Percentiles rank a stretch among this genome's conserved stretches.
These are phyloP conservation scores for Ptilorrhoa leucosticta DNA, from an alignment of 2,113 vertebrate genomes.

Conservation along the genomic window DNA sequence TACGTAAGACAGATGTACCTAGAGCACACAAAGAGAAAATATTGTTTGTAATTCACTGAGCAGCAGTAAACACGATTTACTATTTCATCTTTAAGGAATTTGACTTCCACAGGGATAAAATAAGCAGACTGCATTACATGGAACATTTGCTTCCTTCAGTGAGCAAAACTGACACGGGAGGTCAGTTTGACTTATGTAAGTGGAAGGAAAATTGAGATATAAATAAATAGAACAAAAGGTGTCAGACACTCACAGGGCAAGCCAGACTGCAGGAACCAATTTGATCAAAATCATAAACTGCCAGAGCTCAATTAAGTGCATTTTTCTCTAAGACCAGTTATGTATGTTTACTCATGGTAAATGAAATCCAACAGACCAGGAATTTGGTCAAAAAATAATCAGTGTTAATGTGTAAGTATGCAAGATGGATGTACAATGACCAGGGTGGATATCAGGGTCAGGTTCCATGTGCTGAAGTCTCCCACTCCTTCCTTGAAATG, in stretches of 20 bases:
- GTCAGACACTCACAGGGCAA: neutral
- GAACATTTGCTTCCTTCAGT: neutral
- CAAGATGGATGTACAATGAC: neutral
- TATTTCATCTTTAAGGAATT: neutral
- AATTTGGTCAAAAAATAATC: neutral
- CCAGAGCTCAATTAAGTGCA: neutral
- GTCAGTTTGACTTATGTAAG: neutral
- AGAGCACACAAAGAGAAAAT: conserved; percentile 24
- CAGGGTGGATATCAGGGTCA: neutral
- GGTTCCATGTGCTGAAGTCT: neutral
- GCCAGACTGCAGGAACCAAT: neutral
- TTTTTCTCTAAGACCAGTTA: neutral
- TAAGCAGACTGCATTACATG: neutral
- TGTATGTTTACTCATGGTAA: neutral
- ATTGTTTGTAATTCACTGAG: neutral
- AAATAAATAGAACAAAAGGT: neutral
- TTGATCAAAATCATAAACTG: neutral
- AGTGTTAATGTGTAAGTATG: neutral
- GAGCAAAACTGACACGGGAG: neutral
- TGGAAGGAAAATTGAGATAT: neutral
- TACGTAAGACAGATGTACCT: conserved; percentile 89
- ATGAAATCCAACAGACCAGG: neutral
- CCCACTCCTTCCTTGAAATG: neutral
- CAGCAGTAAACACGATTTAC: neutral
- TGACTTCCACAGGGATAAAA: neutral